Evolutionary conservation across 2,888 invertebrate genomes (phyloP).

Genomic region (Heliconius erato): DNA sequence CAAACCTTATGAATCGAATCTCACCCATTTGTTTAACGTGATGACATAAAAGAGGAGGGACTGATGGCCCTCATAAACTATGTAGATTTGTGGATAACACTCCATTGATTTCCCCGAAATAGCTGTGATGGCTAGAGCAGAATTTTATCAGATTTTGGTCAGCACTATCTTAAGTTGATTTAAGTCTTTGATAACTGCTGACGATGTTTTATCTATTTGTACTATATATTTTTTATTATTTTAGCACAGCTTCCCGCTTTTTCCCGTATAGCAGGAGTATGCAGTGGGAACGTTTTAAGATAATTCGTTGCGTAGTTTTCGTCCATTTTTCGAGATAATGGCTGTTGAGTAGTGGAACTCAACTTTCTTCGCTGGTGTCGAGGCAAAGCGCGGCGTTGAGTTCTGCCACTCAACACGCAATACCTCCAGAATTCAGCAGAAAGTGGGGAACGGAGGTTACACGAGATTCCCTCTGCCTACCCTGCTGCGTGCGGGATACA

Average conservation of each 20-base stretch:
- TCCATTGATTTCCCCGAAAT: constrained; percentile 38
- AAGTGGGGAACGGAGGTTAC: too few relatives aligned
- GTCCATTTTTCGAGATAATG: background rate
- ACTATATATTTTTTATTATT: background rate
- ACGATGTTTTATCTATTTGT: background rate
- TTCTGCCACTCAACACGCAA: too few relatives aligned
- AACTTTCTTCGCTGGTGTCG: too few relatives aligned
- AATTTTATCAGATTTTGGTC: constrained; percentile 23
- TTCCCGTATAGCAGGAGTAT: background rate
- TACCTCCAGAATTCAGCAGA: too few relatives aligned
- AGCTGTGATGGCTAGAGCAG: constrained; percentile 19
- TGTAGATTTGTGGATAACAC: constrained; percentile 51
- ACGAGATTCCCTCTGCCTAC: too few relatives aligned
- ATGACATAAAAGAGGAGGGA: constrained; percentile 50
- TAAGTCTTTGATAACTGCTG: background rate
- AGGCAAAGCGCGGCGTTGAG: too few relatives aligned
- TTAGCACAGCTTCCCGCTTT: background rate
- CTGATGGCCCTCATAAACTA: constrained; percentile 51
- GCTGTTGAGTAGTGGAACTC: background rate
- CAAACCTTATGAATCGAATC: constrained; percentile 42
- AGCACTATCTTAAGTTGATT: constrained; percentile 23
- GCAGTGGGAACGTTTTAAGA: too few relatives aligned
- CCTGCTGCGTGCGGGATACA: too few relatives aligned
- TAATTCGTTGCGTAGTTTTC: background rate
- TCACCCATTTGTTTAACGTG: constrained; percentile 48